Evolutionary conservation across 2,113 vertebrate species (phyloP), one percentile per base, ranked within the genome.

Genomic region (Mustela lutreola): DNA sequence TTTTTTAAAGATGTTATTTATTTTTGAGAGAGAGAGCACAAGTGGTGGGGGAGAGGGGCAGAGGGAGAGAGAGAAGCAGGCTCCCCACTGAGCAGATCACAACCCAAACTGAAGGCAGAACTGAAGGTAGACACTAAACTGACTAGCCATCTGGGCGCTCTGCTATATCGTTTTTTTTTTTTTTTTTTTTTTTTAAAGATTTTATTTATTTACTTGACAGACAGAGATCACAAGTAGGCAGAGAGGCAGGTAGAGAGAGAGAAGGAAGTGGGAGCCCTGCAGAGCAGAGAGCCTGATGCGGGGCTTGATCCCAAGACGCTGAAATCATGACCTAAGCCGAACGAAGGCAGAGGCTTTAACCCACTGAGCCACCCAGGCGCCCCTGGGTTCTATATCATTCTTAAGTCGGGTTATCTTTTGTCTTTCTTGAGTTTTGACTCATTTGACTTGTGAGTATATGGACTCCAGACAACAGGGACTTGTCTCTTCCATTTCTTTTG

Each of bases 361-460:
- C 50, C 50, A 28, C 39, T 28, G 42, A 76, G 73, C 73, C 73
- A 45, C 12, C 39, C 5, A 14, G 24, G 24, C 0, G 7, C 73
- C 73, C 24, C 50, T 53, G 14, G 14, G 50, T 6, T 53, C 58
- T 88, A 50, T 73, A 33, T 56, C 58, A 19, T 65, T 86, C 58
- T 81, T 50, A 67, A 86, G 19, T 19, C 86, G 63, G 56, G 39
- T 60, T 93, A 80, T 85, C 42, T 75, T 95, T 62, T 21, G 18
- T 87, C 76, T 94, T 62, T 93, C 81, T 39, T 94, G 58, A 91
- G 73, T 89, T 89, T 58, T 86, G 19, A 31, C 15, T 28, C 39
- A 58, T 73, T 71, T 78, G 76, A 58, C 19, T 63, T 78, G 53
- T 18, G 11, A 65, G 22, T 63, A 7, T 1, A 65, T 39, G 4